phyloP scores from a whole-genome alignment of 2,888 invertebrate species.

The Euzetes globulus region DNA sequence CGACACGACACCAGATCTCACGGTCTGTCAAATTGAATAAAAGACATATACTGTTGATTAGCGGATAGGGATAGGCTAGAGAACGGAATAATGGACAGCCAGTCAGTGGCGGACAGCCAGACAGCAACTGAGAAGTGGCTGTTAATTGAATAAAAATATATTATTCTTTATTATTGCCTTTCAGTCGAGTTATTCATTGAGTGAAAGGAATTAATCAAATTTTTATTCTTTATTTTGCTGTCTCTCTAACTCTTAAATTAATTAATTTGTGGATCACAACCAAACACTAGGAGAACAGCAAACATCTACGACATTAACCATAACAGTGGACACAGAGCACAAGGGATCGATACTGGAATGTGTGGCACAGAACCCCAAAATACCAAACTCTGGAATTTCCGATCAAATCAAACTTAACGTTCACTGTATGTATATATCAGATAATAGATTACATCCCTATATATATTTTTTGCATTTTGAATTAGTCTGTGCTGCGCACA shows the following conservation, averaged over 20 bases:
- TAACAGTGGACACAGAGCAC: slow-evolving; percentile 32
- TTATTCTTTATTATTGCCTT: no score
- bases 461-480: background rate
- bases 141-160: no score
- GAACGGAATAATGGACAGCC: no score
- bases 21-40: slow-evolving; percentile 15
- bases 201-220: background rate
- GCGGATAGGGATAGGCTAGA: no score
- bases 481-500: no score
- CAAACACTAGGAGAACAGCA: slow-evolving; percentile 31
- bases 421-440: slow-evolving; percentile 32
- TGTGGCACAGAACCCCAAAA: slow-evolving; percentile 33
- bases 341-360: slow-evolving; percentile 29
- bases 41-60: background rate
- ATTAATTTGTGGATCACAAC: background rate
- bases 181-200: background rate
- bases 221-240: background rate
- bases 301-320: slow-evolving; percentile 29
- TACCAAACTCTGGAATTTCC: slow-evolving; percentile 32
- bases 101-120: no score
- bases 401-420: slow-evolving; percentile 34
- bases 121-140: no score
- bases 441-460: background rate
- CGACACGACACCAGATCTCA: slow-evolving; percentile 35
- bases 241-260: background rate